phyloP scores from a whole-genome alignment of 2,113 vertebrate genomes.

The Acanthisitta chloris region DNA sequence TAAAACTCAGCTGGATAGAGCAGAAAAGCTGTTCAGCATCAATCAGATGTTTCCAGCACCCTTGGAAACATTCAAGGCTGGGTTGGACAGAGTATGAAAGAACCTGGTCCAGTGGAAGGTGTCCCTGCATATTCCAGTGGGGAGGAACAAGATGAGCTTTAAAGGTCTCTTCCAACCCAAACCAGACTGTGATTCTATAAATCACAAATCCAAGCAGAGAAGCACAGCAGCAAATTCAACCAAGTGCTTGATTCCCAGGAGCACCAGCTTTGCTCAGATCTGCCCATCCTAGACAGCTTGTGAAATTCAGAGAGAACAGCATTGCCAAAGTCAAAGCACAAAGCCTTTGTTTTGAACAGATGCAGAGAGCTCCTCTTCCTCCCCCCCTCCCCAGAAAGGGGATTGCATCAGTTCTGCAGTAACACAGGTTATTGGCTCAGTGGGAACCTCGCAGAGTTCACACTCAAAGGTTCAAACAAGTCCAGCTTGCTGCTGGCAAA shows the following conservation, averaged over 20 bases:
- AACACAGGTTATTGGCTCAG: neutral
- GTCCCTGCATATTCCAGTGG: neutral
- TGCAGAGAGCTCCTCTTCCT: neutral
- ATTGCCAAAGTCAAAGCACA: neutral
- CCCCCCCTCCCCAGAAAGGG: neutral
- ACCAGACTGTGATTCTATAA: neutral
- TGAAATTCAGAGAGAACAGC: neutral
- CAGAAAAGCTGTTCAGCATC: neutral
- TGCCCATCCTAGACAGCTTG: neutral
- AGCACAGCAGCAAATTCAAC: neutral
- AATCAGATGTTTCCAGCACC: neutral
- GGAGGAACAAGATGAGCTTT: no score
- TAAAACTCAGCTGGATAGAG: neutral
- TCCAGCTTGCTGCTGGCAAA: conserved; percentile 49
- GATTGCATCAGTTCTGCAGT: neutral
- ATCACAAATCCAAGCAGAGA: neutral
- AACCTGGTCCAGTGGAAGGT: neutral
- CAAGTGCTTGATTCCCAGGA: neutral
- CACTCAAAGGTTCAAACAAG: neutral
- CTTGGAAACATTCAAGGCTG: neutral
- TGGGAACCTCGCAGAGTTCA: neutral
- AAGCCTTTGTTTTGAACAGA: neutral
- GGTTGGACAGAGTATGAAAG: neutral
- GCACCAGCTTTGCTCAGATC: neutral
- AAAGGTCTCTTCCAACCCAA: neutral